Base-by-base conservation (phyloP, 2,888 invertebrate species). In the Drosophila formosana region DNA sequence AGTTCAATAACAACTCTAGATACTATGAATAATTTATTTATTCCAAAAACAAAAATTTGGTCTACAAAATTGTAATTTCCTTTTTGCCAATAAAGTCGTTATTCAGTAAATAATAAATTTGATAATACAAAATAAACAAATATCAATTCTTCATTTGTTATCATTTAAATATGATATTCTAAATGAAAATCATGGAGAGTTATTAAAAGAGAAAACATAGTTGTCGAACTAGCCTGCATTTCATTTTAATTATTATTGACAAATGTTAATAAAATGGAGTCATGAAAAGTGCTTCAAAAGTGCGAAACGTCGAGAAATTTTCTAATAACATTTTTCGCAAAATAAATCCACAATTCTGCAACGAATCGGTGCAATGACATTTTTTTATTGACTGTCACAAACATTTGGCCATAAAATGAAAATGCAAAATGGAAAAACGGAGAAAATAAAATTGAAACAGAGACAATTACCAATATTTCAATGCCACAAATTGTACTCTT, bases 401-500 rank as follows among this genome's bases (percentile, higher is more conserved):
- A 34, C 61, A 64, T 50, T 74, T 67, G 74, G 25, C n/a, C 57
- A 49, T 53, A 61, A 68, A 68, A 50, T 39, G 53, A 65, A 68
- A 50, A 41, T 39, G 26, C 13, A 41, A 52, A 25, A 18, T n/a
- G n/a, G n/a, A 30, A 26, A 30, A 11, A 13, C 5, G 45, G 30
- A 30, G 30, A 6, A 26, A 55, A 9, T 9, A 18, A 56, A 43
- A 43, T 11, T 28, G 4, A 9, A 53, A 46, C 39, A 18, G 39
- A 65, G 47, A 49, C 58, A 73, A 78, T 73, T 62, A 73, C 37
- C 45, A 41, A 76, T 53, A 41, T 56, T 53, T 50, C 18, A 47
- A 55, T 49, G 39, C 45, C 57, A 53, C 56, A 64, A 55, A 56
- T 53, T 65, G 37, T 28, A 49, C 72, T 61, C 45, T 68, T 58